Evolutionary conservation across 1,140 invertebrate genomes (phyloP).

Genomic region (Drosophila elegans): DNA sequence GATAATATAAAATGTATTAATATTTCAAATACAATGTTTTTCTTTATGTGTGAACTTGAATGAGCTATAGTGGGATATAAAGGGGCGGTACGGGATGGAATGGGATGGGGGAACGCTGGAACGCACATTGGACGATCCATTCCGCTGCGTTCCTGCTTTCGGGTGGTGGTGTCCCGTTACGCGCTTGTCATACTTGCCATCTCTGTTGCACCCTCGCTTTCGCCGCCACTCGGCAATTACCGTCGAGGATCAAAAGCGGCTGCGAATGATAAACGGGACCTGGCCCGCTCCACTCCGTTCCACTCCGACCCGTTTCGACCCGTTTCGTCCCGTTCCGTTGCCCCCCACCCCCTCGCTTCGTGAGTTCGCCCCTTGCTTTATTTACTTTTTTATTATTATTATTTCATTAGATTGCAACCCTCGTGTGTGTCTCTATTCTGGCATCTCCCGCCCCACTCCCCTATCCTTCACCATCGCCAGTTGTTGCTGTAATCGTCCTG

Average conservation of each 20-base stretch:
- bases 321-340: conserved; percentile 25
- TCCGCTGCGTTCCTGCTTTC: conserved; percentile 2
- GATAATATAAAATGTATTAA: too few species aligned
- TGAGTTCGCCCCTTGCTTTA: background rate
- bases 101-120: background rate
- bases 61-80: conserved; percentile 8
- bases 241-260: conserved; percentile 53
- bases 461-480: too few species aligned
- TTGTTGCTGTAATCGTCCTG: conserved; percentile 22
- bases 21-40: too few species aligned
- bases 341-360: conserved; percentile 4
- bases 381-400: conserved; percentile 72
- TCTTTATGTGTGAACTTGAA: background rate
- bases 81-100: background rate
- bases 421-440: conserved; percentile 15
- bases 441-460: background rate
- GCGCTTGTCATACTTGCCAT: conserved; percentile 2
- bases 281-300: conserved; percentile 1
- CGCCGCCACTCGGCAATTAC: background rate
- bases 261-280: conserved; percentile 57
- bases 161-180: conserved; percentile 43
- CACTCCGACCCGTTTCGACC: conserved; percentile 17
- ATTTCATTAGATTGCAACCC: conserved; percentile 81
- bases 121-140: conserved; percentile 25
- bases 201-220: conserved; percentile 12